Evolutionary conservation across 37 sponge, comb jelly and placozoan species (phyloP).

Genomic region (Ianthella basta): DNA sequence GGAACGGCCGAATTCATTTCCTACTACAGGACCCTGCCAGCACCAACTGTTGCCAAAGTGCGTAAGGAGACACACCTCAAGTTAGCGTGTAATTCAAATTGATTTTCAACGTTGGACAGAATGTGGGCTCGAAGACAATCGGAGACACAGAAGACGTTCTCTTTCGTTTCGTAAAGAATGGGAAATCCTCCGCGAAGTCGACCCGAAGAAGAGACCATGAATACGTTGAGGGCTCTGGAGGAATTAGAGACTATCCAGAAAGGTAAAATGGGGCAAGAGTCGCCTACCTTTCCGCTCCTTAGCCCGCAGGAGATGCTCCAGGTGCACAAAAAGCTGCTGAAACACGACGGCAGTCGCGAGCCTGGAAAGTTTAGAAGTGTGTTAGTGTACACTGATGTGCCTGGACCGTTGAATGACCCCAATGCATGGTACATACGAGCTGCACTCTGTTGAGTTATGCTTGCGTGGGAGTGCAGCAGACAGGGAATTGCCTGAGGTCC

Average conservation of each 20-base stretch:
- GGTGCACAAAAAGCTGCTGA: neutral
- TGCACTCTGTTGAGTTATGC: no score
- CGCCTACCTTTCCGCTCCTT: neutral
- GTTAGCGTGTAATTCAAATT: neutral
- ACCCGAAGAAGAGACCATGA: neutral
- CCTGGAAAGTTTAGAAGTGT: neutral
- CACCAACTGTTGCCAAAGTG: neutral
- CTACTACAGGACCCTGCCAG: neutral
- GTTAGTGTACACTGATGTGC: neutral
- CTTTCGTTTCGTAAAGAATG: no score
- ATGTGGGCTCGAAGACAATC: neutral
- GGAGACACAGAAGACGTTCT: neutral
- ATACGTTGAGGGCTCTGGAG: neutral
- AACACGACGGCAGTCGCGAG: neutral
- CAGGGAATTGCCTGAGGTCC: no score
- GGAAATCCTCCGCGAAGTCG: neutral
- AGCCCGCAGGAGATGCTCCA: neutral
- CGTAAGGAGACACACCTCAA: neutral
- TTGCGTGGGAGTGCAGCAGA: no score
- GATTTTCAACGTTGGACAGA: neutral
- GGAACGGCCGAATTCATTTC: neutral
- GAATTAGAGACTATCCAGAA: neutral
- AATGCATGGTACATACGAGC: no score
- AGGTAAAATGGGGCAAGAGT: neutral
- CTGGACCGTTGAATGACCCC: neutral